A percentile compares a stretch with the other conserved stretches of the same genome.
phyloP scores from a whole-genome alignment of 1,140 invertebrate genomes.

The Charaxes varanes region DNA sequence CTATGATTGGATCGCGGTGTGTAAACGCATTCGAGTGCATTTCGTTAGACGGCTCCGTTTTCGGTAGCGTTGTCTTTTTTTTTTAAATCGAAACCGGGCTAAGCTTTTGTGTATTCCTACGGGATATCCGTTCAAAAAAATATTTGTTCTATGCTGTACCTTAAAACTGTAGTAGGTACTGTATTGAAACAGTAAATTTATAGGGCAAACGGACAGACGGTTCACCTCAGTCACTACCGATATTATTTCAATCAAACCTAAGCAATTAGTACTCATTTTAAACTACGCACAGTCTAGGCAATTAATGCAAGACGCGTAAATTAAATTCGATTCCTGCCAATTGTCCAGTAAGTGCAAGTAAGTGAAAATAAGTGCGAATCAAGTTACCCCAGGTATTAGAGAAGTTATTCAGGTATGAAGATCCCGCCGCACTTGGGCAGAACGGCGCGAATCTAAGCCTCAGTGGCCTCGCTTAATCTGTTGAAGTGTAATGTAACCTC shows the following conservation, averaged over 20 bases:
- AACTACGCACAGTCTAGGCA: neutral
- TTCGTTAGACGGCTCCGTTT: constrained; percentile 54
- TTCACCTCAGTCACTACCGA: too few relatives aligned
- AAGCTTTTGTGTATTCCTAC: constrained; percentile 16
- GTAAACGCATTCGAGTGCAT: constrained; percentile 63
- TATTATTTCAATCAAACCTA: too few relatives aligned
- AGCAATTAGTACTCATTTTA: neutral
- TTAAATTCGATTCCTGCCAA: constrained; percentile 15
- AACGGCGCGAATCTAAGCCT: constrained; percentile 22
- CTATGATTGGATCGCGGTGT: constrained; percentile 70
- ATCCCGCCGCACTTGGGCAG: constrained; percentile 16
- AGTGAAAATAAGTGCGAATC: constrained; percentile 17
- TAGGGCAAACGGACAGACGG: too few relatives aligned
- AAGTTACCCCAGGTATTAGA: constrained; percentile 23
- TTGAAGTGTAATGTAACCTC: constrained; percentile 19
- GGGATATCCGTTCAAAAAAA: constrained; percentile 21
- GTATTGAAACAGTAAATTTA: constrained; percentile 5
- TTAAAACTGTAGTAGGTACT: neutral
- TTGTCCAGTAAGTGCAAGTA: constrained; percentile 22
- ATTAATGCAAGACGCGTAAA: constrained; percentile 10
- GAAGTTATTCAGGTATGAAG: constrained; percentile 22
- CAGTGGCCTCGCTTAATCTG: constrained; percentile 21
- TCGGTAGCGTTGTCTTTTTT: constrained; percentile 59
- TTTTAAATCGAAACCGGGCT: constrained; percentile 38
- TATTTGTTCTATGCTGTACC: too few relatives aligned